A percentile compares a stretch with the other conserved stretches of the same genome.
These are phyloP conservation scores for Semnornis frantzii DNA, from an alignment of 2,113 vertebrate genomes.

Conservation along the genomic window DNA sequence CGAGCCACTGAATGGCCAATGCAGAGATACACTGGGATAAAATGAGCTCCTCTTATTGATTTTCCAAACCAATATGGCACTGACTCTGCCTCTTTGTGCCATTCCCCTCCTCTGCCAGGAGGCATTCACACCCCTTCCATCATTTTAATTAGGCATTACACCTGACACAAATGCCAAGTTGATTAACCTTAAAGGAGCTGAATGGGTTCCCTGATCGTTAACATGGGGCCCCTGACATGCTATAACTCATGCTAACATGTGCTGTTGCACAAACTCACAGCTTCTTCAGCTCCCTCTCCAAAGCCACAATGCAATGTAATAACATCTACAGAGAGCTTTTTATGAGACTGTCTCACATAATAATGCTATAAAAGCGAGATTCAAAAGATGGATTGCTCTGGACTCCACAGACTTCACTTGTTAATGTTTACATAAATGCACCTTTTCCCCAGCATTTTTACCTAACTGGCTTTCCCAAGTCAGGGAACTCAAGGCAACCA, in stretches of 20 bases:
- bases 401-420: constrained; percentile 68
- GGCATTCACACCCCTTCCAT: constrained; percentile 72
- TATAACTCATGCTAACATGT: constrained; percentile 78
- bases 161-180: constrained; percentile 84
- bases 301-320: constrained; percentile 59
- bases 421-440: constrained; percentile 76
- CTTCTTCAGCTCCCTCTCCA: constrained; percentile 60
- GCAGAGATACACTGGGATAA: constrained; percentile 76
- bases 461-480: background rate
- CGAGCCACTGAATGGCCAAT: constrained; percentile 72
- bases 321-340: constrained; percentile 76
- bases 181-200: constrained; percentile 85
- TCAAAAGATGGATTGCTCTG: constrained; percentile 70
- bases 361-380: constrained; percentile 66
- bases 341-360: constrained; percentile 67
- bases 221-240: constrained; percentile 76
- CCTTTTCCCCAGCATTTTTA: background rate
- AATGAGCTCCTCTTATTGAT: constrained; percentile 83
- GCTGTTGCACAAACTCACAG: constrained; percentile 75
- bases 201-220: constrained; percentile 79
- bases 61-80: constrained; percentile 85
- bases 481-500: background rate
- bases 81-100: constrained; percentile 71
- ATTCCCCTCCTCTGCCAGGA: constrained; percentile 78
- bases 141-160: constrained; percentile 86